These are phyloP conservation scores for Octodonta nipae DNA, from an alignment of 2,888 invertebrate species.

Conservation along the genomic window DNA sequence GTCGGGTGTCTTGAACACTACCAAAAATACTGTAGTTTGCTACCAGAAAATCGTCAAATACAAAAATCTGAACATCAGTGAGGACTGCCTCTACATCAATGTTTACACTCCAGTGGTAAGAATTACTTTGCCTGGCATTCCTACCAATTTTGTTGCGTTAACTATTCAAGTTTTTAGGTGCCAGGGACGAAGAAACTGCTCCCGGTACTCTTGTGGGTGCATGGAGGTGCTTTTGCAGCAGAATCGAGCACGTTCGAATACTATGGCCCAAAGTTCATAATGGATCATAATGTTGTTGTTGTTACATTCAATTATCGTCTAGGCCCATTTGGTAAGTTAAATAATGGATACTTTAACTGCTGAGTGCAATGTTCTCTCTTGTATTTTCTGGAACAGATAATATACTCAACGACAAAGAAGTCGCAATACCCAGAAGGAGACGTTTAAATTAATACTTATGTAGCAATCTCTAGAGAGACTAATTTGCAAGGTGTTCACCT, in stretches of 20 bases:
- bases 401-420: too few relatives aligned
- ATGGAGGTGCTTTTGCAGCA: slow-evolving; percentile 30
- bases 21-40: slow-evolving; percentile 12
- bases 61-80: slow-evolving; percentile 7
- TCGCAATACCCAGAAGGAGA: too few relatives aligned
- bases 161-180: too few relatives aligned
- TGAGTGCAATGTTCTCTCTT: too few relatives aligned
- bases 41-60: slow-evolving; percentile 7
- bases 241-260: slow-evolving; percentile 11
- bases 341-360: too few relatives aligned
- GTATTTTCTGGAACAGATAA: too few relatives aligned
- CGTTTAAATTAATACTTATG: too few relatives aligned
- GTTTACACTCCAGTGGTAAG: slow-evolving; percentile 16
- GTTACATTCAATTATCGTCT: slow-evolving; percentile 57
- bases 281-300: slow-evolving; percentile 49
- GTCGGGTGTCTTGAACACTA: slow-evolving; percentile 12
- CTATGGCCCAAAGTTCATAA: slow-evolving; percentile 30
- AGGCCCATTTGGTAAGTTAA: slow-evolving; percentile 45
- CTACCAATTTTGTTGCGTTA: not conserved
- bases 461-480: too few relatives aligned
- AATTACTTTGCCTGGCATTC: not conserved
- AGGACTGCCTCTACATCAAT: slow-evolving; percentile 16
- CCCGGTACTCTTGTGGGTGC: slow-evolving; percentile 31
- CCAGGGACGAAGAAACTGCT: too few relatives aligned
- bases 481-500: too few relatives aligned